Evolutionary conservation across 2,797 vertebrate genomes (phyloP).

Genomic region (Pseudopleuronectes americanus): DNA sequence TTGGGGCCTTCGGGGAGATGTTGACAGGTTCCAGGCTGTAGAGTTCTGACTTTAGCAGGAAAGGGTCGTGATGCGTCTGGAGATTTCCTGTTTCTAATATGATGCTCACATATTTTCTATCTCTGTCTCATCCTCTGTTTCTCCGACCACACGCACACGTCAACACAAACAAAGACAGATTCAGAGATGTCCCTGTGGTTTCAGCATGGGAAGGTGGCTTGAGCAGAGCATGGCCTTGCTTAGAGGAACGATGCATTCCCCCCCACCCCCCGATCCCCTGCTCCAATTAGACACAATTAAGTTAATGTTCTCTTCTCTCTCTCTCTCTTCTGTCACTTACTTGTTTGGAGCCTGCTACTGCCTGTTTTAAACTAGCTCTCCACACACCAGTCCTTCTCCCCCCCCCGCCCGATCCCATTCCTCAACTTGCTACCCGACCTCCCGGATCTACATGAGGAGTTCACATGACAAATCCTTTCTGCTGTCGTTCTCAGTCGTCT

Average conservation of each 20-base stretch:
- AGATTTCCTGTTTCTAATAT: constrained; percentile 41
- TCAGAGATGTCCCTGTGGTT: constrained; percentile 76
- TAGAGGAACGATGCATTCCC: constrained; percentile 80
- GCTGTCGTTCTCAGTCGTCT: constrained; percentile 76
- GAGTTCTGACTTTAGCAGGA: constrained; percentile 33
- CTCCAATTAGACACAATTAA: constrained; percentile 69
- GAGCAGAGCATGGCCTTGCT: constrained; percentile 87
- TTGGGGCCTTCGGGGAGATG: constrained; percentile 20
- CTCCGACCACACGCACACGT: constrained; percentile 55
- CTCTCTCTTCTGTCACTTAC: constrained; percentile 44
- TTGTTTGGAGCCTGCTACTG: constrained; percentile 74
- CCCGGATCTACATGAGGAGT: constrained; percentile 66
- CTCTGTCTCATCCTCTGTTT: constrained; percentile 61
- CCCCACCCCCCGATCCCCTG: constrained; percentile 42
- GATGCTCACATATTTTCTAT: constrained; percentile 45
- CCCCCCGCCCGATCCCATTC: constrained; percentile 51
- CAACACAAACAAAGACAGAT: constrained; percentile 44
- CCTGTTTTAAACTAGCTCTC: constrained; percentile 70
- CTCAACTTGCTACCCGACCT: constrained; percentile 43
- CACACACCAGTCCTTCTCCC: constrained; percentile 41
- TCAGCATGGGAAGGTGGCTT: constrained; percentile 85
- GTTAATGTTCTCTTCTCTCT: constrained; percentile 54
- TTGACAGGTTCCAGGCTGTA: constrained; percentile 24
- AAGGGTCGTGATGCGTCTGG: constrained; percentile 39
- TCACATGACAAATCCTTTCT: constrained; percentile 70